Conservation (phyloP, 2,888 invertebrate species). For the Ellobium chinense region DNA sequence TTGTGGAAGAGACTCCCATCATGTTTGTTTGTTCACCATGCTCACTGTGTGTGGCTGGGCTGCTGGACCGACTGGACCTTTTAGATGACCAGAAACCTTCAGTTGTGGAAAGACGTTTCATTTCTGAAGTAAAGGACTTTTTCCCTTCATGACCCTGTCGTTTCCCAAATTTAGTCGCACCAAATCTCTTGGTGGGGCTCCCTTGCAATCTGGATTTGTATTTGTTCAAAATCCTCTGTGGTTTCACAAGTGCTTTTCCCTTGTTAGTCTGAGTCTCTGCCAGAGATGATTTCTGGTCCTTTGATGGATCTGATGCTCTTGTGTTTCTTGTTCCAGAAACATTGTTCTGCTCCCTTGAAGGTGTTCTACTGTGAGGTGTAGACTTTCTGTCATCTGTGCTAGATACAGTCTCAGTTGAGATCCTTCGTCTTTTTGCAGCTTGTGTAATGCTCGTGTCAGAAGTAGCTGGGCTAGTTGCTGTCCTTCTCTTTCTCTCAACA, state of each 20-base stretch:
- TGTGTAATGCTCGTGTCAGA: neutral
- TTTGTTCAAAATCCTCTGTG: neutral
- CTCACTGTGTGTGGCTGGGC: neutral
- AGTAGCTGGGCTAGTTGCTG: neutral
- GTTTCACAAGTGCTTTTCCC: neutral
- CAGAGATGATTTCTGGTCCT: neutral
- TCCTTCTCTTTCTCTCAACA: neutral
- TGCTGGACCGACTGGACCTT: slow-evolving; percentile 8
- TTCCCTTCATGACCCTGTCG: neutral
- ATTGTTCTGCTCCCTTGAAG: slow-evolving; percentile 13
- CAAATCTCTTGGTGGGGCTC: neutral
- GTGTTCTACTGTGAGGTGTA: neutral
- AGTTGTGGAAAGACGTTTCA: slow-evolving; percentile 38
- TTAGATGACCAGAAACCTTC: slow-evolving; percentile 40
- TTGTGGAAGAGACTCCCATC: neutral
- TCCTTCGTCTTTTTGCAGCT: neutral
- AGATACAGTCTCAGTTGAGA: neutral
- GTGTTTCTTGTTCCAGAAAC: neutral
- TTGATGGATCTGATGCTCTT: neutral
- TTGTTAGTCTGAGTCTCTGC: neutral
- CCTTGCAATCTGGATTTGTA: neutral
- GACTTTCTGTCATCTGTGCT: neutral
- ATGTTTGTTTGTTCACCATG: neutral
- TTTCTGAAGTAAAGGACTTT: slow-evolving; percentile 2
- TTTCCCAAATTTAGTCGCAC: neutral